Evolutionary conservation across 2,888 invertebrate species (phyloP).

Genomic region (Tachina lurida): DNA sequence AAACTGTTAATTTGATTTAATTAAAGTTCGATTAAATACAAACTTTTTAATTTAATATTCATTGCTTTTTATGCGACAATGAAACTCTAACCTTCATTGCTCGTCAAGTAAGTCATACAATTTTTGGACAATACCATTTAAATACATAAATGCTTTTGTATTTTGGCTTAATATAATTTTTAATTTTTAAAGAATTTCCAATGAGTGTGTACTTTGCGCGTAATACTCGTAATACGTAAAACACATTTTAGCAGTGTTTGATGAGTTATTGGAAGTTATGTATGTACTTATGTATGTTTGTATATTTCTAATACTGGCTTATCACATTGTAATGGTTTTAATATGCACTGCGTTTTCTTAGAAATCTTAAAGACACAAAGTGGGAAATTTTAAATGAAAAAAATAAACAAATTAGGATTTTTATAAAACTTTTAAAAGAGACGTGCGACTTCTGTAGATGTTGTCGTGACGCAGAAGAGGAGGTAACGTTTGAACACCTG

Average conservation of each 20-base stretch:
- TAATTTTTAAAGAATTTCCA: slow-evolving; percentile 62
- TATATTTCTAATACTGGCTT: not conserved
- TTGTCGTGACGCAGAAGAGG: no score
- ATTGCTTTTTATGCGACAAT: slow-evolving; percentile 48
- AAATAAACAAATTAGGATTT: no score
- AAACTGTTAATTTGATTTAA: slow-evolving; percentile 54
- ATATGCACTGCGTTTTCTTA: no score
- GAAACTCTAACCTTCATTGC: slow-evolving; percentile 58
- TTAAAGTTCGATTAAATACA: slow-evolving; percentile 64
- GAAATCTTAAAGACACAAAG: no score
- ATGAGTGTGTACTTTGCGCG: slow-evolving; percentile 52
- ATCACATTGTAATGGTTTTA: no score
- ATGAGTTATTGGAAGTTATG: not conserved
- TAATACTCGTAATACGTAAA: slow-evolving; percentile 18
- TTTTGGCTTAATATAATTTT: slow-evolving; percentile 45
- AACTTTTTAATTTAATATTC: slow-evolving; percentile 63
- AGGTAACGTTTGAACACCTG: no score
- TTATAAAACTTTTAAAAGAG: no score
- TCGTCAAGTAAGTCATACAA: slow-evolving; percentile 57
- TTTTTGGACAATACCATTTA: slow-evolving; percentile 66
- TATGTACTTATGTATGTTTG: not conserved
- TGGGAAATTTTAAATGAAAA: no score
- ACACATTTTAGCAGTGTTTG: slow-evolving; percentile 12
- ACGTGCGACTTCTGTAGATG: no score
- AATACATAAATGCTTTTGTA: not conserved